These are phyloP conservation scores for Sitta carolinensis DNA, from an alignment of 2,797 vertebrate genomes.

Conservation along the genomic window DNA sequence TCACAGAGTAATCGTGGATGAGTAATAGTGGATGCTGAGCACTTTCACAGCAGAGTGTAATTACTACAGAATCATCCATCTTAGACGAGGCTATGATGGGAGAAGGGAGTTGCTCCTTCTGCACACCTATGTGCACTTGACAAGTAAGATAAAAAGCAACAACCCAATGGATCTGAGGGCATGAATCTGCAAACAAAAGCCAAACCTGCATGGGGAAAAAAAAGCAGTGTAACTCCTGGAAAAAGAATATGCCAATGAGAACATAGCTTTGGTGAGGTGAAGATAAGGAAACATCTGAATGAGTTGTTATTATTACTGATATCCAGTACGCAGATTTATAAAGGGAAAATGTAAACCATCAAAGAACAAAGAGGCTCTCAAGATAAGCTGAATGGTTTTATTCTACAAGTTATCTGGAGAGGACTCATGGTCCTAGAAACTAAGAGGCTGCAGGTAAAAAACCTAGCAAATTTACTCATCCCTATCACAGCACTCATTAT, in stretches of 20 bases:
- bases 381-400: not conserved
- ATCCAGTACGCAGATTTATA: not conserved
- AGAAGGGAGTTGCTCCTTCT: slow-evolving; percentile 16
- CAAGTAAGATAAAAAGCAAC: slow-evolving; percentile 68
- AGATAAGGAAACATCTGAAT: not conserved
- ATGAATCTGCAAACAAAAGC: slow-evolving; percentile 73
- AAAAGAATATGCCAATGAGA: not conserved
- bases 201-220: slow-evolving; percentile 59
- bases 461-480: not conserved
- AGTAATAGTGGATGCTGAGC: slow-evolving; percentile 39
- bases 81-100: slow-evolving; percentile 12
- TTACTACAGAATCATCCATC: slow-evolving; percentile 60
- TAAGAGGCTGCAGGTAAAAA: slow-evolving; percentile 1
- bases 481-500: slow-evolving; percentile 35
- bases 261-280: not conserved
- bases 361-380: slow-evolving; percentile 1
- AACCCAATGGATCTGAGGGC: slow-evolving; percentile 66
- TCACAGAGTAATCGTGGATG: slow-evolving; percentile 15
- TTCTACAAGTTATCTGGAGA: not conserved
- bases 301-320: not conserved
- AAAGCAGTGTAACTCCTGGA: not conserved
- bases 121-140: slow-evolving; percentile 12
- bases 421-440: not conserved
- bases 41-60: slow-evolving; percentile 31
- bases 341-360: not conserved